phyloP scores from a whole-genome alignment of 2,888 invertebrate species.

The Koerneria pararmatus region DNA sequence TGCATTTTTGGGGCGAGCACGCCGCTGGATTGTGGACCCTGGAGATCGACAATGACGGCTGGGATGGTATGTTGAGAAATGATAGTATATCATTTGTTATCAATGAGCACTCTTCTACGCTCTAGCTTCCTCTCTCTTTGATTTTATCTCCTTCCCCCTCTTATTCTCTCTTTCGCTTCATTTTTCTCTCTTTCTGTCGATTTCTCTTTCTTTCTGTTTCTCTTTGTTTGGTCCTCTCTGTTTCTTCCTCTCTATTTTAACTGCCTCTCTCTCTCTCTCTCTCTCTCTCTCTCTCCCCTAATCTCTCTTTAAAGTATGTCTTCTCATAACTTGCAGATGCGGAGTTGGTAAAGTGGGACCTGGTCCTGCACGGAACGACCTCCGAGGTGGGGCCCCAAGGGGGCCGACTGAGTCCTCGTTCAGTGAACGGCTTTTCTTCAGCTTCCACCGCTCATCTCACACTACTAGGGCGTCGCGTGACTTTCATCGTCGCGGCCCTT shows the following conservation, averaged over 20 bases:
- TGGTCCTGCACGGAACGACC: conserved; percentile 57
- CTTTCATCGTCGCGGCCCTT: background rate
- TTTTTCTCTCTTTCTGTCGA: too few species aligned
- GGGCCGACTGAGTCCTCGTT: too few species aligned
- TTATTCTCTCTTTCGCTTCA: too few species aligned
- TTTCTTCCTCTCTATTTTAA: too few species aligned
- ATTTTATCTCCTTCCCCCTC: too few species aligned
- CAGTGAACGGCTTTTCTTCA: too few species aligned
- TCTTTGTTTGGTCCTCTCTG: too few species aligned
- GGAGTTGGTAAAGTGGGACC: conserved; percentile 58
- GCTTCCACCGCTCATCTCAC: conserved; percentile 27
- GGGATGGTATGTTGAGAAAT: conserved; percentile 44
- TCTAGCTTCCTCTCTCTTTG: too few species aligned
- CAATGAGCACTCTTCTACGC: too few species aligned
- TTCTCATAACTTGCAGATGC: conserved; percentile 46
- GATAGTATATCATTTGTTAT: too few species aligned
- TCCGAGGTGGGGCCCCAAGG: conserved; percentile 48
- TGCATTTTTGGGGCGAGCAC: conserved; percentile 93
- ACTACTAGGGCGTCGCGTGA: background rate
- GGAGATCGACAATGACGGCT: conserved; percentile 88
- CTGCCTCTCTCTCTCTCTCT: background rate
- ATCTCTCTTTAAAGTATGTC: background rate
- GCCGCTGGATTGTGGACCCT: conserved; percentile 90
- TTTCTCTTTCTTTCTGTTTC: too few species aligned
- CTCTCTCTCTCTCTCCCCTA: background rate